phyloP scores from a whole-genome alignment of 2,888 invertebrate genomes.

The Allolobophora icterica region DNA sequence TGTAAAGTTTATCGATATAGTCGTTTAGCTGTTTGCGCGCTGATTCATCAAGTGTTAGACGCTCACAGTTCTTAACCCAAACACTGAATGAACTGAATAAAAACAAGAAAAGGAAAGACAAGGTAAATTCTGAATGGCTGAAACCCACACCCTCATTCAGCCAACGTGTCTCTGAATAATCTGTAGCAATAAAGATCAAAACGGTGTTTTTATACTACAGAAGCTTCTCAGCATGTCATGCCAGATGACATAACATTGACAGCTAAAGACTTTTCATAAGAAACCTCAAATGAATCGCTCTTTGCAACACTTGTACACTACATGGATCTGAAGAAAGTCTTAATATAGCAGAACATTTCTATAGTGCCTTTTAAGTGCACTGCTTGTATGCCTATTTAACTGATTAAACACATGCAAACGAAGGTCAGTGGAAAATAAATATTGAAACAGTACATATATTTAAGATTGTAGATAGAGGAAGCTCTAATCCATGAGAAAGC shows the following conservation, averaged over 20 bases:
- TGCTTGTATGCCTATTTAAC: no score
- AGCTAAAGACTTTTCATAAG: no score
- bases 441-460: no score
- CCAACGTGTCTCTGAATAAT: neutral
- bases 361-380: no score
- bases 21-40: constrained; percentile 76
- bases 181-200: neutral
- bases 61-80: constrained; percentile 82
- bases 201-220: neutral
- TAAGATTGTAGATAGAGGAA: no score
- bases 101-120: neutral
- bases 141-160: neutral
- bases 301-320: no score
- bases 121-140: neutral
- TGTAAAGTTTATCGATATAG: constrained; percentile 82
- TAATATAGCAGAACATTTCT: no score
- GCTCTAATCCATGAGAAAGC: no score
- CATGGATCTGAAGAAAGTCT: no score
- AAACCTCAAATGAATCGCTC: neutral
- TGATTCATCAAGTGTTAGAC: constrained; percentile 73
- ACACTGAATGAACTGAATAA: constrained; percentile 77
- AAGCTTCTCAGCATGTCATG: neutral
- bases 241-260: no score
- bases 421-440: no score
- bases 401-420: no score